Conservation (phyloP, 1,140 invertebrate genomes). For the Callitettix versicolor region DNA sequence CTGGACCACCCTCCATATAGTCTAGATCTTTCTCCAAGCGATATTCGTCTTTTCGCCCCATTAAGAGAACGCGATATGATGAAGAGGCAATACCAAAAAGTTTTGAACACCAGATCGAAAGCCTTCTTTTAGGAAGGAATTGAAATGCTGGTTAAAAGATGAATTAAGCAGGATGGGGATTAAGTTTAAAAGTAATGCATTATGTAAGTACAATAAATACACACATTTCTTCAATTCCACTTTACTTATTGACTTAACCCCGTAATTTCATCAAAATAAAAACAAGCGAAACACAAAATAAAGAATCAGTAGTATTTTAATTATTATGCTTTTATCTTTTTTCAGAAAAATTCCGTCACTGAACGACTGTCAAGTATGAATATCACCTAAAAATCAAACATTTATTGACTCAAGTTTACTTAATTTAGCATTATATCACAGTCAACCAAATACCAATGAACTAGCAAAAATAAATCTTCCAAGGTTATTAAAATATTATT, state of each 20-base stretch:
- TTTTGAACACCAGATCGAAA: neutral
- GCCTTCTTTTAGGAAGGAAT: neutral
- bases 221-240: neutral
- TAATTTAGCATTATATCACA: too few species aligned
- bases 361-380: too few species aligned
- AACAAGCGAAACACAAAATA: too few species aligned
- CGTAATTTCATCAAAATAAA: neutral
- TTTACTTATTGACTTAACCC: neutral
- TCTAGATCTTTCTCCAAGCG: neutral
- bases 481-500: too few species aligned
- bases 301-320: too few species aligned
- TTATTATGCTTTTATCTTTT: too few species aligned
- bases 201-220: neutral
- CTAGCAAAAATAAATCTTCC: too few species aligned
- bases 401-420: too few species aligned
- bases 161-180: neutral
- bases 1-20: neutral
- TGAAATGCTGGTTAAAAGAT: neutral
- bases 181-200: neutral
- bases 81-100: neutral
- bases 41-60: neutral
- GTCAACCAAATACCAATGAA: too few species aligned
- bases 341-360: too few species aligned
- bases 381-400: too few species aligned
- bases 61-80: neutral